Conservation (phyloP, 2,113 vertebrate species). For the Urocynchramus pylzowi region DNA sequence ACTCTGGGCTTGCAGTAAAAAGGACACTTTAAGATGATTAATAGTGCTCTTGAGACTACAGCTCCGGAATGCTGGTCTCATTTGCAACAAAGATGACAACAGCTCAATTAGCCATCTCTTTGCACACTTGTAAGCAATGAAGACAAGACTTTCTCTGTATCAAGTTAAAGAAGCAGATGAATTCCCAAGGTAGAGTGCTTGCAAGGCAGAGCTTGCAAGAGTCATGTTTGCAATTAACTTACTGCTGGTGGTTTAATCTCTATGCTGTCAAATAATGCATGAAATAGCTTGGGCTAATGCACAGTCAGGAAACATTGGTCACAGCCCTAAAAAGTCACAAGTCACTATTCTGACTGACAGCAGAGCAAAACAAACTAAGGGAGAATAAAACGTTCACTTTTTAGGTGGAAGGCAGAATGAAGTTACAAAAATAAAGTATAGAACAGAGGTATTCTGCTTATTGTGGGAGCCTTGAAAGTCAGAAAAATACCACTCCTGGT, state of each 20-base stretch:
- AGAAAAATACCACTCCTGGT: neutral
- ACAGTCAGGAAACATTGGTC: neutral
- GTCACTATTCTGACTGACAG: neutral
- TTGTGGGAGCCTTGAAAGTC: neutral
- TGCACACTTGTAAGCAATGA: neutral
- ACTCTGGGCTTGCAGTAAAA: neutral
- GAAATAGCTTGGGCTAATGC: neutral
- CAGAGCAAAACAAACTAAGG: neutral
- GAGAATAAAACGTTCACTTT: neutral
- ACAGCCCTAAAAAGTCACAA: neutral
- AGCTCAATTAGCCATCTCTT: constrained; percentile 12
- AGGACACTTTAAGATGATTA: constrained; percentile 12
- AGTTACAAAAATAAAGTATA: neutral
- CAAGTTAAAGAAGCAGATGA: neutral
- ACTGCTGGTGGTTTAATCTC: neutral
- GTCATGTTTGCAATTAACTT: neutral
- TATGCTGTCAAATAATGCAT: neutral
- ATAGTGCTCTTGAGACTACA: constrained; percentile 21
- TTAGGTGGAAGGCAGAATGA: neutral
- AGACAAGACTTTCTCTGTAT: neutral
- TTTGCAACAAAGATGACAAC: neutral
- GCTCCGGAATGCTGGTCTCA: neutral
- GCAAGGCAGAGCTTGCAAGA: neutral
- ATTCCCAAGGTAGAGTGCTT: neutral
- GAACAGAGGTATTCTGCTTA: neutral